phyloP scores from a whole-genome alignment of 2,797 vertebrate species.

The Garrulus glandarius region DNA sequence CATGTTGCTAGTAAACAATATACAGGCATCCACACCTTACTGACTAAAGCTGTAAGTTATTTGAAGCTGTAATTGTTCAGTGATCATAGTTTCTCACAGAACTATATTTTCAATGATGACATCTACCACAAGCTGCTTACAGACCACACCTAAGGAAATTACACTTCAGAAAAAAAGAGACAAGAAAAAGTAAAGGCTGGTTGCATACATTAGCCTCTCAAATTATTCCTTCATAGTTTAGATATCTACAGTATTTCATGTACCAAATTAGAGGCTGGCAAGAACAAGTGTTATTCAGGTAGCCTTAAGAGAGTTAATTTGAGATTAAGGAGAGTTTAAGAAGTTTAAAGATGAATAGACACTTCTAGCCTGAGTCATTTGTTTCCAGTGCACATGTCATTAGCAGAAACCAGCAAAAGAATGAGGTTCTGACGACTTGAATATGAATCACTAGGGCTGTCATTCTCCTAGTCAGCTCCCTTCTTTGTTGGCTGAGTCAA shows the following conservation, averaged over 20 bases:
- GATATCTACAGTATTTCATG: not conserved
- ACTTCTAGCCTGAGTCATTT: not conserved
- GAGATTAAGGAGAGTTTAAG: not conserved
- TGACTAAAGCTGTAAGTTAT: not conserved
- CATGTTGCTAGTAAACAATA: not conserved
- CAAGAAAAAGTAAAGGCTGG: not conserved
- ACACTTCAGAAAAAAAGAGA: not conserved
- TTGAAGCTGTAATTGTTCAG: not conserved
- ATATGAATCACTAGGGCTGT: conserved; percentile 10
- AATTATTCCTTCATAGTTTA: not conserved
- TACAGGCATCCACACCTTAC: not conserved
- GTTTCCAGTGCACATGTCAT: not conserved
- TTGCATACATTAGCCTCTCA: not conserved
- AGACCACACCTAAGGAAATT: conserved; percentile 22
- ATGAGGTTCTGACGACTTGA: not conserved
- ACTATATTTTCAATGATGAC: not conserved
- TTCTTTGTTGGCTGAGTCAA: not conserved
- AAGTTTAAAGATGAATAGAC: not conserved
- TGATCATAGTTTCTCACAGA: not conserved
- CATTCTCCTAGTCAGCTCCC: not conserved
- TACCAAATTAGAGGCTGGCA: not conserved
- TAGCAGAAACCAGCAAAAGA: not conserved
- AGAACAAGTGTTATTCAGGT: not conserved
- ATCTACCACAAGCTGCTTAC: not conserved
- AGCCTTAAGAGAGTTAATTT: not conserved